Base-by-base conservation (phyloP, 2,888 invertebrate genomes). In the Pollenia labialis region DNA sequence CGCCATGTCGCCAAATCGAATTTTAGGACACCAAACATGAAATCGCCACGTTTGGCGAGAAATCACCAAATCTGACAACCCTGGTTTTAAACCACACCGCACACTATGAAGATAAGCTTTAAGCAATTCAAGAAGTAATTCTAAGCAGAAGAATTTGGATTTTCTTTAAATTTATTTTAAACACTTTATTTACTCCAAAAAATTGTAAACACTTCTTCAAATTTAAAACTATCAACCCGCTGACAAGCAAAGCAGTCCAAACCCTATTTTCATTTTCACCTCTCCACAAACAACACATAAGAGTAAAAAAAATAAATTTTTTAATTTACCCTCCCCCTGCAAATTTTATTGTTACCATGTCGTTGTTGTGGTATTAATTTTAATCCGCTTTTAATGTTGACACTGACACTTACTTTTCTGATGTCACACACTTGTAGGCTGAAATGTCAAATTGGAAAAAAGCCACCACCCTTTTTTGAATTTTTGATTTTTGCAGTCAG, bases 311-410 rank as follows among this genome's bases (percentile, higher is more conserved):
- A 32, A 32, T 40, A 23, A 46, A 80, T 46, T 18, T n/a, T 58
- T 50, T 50, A 66, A 16, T 10, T 44, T 44, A 10, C 12, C 16
- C 40, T 54, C 8, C 16, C 50, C 52, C 6, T 4, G 46, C 32
- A 81, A 54, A 18, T 72, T 48, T 8, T 7, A n/a, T 74, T 69
- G 69, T 68, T 75, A 46, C 58, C 68, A 60, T 82, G 81, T 68
- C 81, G 40, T 77, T 82, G 89, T 89, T 90, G 81, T 85, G 81
- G 90, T 90, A 90, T 91, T 90, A 90, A 90, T 92, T 91, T 92
- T 91, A 92, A 92, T 92, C 92, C 91, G 91, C 91, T 92, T 92
- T 92, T 91, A 91, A 92, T 92, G 91, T 92, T 92, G 92, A 91
- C 92, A 92, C 91, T 90, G 91, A 91, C 91, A 91, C 92, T 91